Evolutionary conservation across 2,888 invertebrate genomes (phyloP), one percentile per base, ranked within the genome.

Genomic region (Drosophila mercatorum): DNA sequence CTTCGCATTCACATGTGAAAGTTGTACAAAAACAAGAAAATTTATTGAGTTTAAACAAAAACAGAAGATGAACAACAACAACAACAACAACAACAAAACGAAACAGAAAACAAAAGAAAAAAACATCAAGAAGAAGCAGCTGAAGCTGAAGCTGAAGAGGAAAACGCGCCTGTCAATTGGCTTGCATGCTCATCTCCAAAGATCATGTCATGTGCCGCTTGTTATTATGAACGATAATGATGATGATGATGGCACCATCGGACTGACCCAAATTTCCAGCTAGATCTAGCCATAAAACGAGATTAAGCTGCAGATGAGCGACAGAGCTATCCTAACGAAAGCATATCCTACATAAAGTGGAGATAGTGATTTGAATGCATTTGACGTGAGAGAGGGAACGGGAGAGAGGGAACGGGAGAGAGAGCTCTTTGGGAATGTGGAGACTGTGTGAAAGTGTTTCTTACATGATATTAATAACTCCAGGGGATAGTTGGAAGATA

Each of bases 1-100:
- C 75, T 40, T 72, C 78, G 53, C 81, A 73, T 78, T 80, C 83
- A 83, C 79, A 84, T 86, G 84, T 83, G 84, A 84, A 84, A 84
- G 84, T 86, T 84, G 80, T 76, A 76, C 70, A 65, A 83, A 83
- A 81, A 76, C 76, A 70, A 81, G 80, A 82, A 78, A 86, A 78
- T 58, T 81, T 78, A 78, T 83, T 81, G 78, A 81, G 66, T 66
- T 78, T 78, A 84, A 75, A 72, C 64, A 67, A 67, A 72, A 68
- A 78, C 63, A 69, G 43, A 68, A 60, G 58, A 56, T 40, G 41
- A 17, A 59, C 36, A 22, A 57, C 41, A 52, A 26, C 44, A 57
- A 8, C 57, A 64, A 41, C 31, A 47, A 58, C 28, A 56, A 17
- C 59, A 62, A 44, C 31, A 34, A 62, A 59, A 41, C 51, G 31